These are phyloP conservation scores for Aradophagus sp. DNA, from an alignment of 1,140 invertebrate genomes.

Conservation along the genomic window DNA sequence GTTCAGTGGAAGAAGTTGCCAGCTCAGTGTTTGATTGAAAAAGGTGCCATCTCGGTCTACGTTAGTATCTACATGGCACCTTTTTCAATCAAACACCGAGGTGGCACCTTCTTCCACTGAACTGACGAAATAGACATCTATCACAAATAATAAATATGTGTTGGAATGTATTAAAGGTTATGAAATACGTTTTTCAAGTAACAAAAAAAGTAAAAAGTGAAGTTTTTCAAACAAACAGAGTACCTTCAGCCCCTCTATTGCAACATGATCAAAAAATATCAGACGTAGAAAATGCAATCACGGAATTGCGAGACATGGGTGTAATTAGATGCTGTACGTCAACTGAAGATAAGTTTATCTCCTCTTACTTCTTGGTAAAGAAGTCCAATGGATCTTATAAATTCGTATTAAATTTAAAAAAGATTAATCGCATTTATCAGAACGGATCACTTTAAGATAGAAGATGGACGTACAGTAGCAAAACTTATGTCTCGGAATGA, in stretches of 20 bases:
- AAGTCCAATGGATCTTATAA: slow-evolving; percentile 1
- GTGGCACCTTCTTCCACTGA: too few relatives aligned
- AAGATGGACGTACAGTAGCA: slow-evolving; percentile 1
- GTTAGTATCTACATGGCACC: too few relatives aligned
- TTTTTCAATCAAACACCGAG: too few relatives aligned
- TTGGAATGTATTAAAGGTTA: too few relatives aligned
- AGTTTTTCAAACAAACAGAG: too few relatives aligned
- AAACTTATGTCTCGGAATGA: slow-evolving; percentile 1
- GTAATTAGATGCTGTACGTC: background rate
- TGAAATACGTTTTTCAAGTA: too few relatives aligned
- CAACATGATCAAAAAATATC: background rate
- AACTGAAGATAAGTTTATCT: background rate
- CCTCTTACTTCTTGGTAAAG: background rate
- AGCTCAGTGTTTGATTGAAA: too few relatives aligned
- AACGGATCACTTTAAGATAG: slow-evolving; percentile 9
- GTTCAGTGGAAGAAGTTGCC: too few relatives aligned
- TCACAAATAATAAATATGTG: too few relatives aligned
- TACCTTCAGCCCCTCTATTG: background rate
- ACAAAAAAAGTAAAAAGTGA: too few relatives aligned
- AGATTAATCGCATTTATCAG: slow-evolving; percentile 4
- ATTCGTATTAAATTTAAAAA: slow-evolving; percentile 8
- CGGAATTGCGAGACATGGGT: background rate
- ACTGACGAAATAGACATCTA: too few relatives aligned
- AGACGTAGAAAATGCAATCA: slow-evolving; percentile 2
- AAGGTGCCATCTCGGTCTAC: too few relatives aligned